Base-by-base conservation (phyloP, 2,888 invertebrate genomes). In the Agonopterix heracliana region DNA sequence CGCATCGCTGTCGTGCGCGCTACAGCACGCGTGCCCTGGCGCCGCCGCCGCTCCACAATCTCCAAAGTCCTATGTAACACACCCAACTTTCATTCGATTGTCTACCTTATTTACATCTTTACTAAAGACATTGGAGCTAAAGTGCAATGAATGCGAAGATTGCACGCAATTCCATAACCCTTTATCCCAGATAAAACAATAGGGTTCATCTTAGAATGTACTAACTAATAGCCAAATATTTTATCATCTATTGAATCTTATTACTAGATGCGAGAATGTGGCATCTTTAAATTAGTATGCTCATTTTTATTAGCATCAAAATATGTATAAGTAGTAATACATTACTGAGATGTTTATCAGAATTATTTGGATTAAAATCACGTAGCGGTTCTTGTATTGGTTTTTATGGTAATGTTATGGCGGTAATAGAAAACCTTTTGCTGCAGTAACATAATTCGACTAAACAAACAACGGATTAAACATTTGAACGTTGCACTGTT, bases 331-430 rank as follows among this genome's bases (percentile, higher is more conserved):
- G 66, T 62, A 63, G 55, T 56, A 54, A 60, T 64, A 68, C 61
- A 71, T 71, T 73, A 66, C 54, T 46, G 49, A 68, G 70, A 71
- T 72, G 64, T 68, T 71, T 72, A 77, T 77, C 70, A 67, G 68
- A 70, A 72, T 70, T 78, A 74, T 81, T 78, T 76, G 64, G 76
- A 71, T 69, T 78, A 74, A 69, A 75, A 75, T 76, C 79, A 77
- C 74, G 74, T 63, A 68, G 75, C 79, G 74, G 76, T 75, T 60
- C 54, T 69, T 63, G 59, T 60, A 68, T 73, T 59, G 67, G 70
- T 74, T 78, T 77, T 78, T 78, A 81, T 78, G 73, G 74, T 72
- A 76, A 79, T 79, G 70, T 75, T 76, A 78, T 78, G 71, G 68
- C 71, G 67, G 61, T 63, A 59, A 67, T 70, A 71, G 72, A 68